These are phyloP conservation scores for Oppia nitens DNA, from an alignment of 1,140 invertebrate genomes.

Conservation along the genomic window DNA sequence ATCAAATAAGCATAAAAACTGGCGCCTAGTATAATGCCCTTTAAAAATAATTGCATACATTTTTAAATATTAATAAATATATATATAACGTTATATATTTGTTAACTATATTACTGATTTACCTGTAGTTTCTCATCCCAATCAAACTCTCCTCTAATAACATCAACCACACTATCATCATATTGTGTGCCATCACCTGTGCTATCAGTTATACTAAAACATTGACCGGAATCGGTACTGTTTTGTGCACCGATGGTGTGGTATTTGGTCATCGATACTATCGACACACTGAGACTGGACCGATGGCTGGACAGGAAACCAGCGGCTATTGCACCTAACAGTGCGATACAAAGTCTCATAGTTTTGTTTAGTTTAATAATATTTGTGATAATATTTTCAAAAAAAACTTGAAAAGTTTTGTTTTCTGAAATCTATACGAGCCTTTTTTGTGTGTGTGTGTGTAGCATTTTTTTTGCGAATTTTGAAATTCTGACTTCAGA, in stretches of 20 bases:
- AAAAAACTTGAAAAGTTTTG: too few species aligned
- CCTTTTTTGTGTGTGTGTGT: too few species aligned
- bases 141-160: slow-evolving; percentile 18
- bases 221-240: too few species aligned
- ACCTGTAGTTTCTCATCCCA: slow-evolving; percentile 9
- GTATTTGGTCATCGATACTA: slow-evolving; percentile 78
- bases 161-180: too few species aligned
- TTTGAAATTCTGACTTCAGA: too few species aligned
- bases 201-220: too few species aligned
- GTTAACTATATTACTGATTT: neutral
- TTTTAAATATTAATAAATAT: too few species aligned
- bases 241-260: neutral
- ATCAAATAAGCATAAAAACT: slow-evolving; percentile 33
- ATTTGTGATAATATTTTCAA: too few species aligned
- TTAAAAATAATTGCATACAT: slow-evolving; percentile 9
- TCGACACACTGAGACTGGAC: slow-evolving; percentile 87
- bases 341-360: slow-evolving; percentile 50
- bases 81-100: neutral
- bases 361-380: too few species aligned
- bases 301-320: slow-evolving; percentile 84
- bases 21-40: slow-evolving; percentile 29
- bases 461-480: too few species aligned
- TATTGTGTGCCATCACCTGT: too few species aligned
- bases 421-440: too few species aligned
- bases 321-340: slow-evolving; percentile 80